Percentiles rank a stretch among this genome's conserved stretches.
These are phyloP conservation scores for Dascillus cervinus DNA, from an alignment of 2,888 invertebrate genomes.

Conservation along the genomic window DNA sequence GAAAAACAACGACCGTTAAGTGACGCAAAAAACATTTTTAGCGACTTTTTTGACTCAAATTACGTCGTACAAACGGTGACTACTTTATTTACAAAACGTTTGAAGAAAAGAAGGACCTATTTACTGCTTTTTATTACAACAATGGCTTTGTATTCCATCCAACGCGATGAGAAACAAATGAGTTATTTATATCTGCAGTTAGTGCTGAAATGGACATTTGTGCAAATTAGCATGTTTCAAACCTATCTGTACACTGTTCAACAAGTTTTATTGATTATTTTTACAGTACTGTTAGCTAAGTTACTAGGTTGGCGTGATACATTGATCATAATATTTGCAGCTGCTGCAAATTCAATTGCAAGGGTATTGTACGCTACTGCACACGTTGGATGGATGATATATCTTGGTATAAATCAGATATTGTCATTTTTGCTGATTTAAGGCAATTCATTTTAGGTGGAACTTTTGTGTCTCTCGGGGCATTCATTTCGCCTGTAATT, in stretches of 20 bases:
- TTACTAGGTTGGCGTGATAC: slow-evolving; percentile 61
- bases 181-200: slow-evolving; percentile 66
- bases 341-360: slow-evolving; percentile 59
- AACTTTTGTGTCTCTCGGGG: slow-evolving; percentile 67
- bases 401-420: slow-evolving; percentile 43
- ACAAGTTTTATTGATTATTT: slow-evolving; percentile 61
- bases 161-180: slow-evolving; percentile 72
- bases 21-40: slow-evolving; percentile 49
- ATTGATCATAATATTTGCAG: slow-evolving; percentile 65
- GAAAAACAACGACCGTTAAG: slow-evolving; percentile 53
- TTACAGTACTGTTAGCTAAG: slow-evolving; percentile 65
- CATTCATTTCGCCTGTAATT: slow-evolving; percentile 69
- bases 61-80: slow-evolving; percentile 57
- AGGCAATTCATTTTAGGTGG: slow-evolving; percentile 51
- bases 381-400: slow-evolving; percentile 49
- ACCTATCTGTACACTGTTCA: slow-evolving; percentile 66
- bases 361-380: slow-evolving; percentile 62
- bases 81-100: slow-evolving; percentile 54
- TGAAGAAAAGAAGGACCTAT: slow-evolving; percentile 51
- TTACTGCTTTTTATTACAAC: slow-evolving; percentile 62
- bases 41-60: slow-evolving; percentile 64
- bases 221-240: slow-evolving; percentile 60
- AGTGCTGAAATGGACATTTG: slow-evolving; percentile 64
- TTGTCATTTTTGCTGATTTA: neutral
- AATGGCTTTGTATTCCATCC: slow-evolving; percentile 75